These are phyloP conservation scores for Prinia subflava DNA, from an alignment of 2,113 vertebrate species.

Conservation along the genomic window DNA sequence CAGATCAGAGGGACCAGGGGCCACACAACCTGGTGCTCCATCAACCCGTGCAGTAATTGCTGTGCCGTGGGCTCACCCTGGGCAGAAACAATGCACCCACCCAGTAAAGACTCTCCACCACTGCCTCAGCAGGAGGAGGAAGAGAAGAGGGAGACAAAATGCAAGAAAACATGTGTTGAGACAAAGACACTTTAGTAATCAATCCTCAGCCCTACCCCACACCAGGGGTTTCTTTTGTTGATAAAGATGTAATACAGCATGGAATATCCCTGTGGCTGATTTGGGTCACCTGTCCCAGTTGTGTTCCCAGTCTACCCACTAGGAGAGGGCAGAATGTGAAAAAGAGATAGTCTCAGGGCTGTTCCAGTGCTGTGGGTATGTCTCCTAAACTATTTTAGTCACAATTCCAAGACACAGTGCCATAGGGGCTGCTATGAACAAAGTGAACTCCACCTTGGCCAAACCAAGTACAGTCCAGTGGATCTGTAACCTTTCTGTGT, in stretches of 20 bases:
- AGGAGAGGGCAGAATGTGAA: background rate
- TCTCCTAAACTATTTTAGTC: background rate
- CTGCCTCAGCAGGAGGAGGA: background rate
- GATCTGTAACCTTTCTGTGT: background rate
- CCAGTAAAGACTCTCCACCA: no score
- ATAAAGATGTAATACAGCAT: background rate
- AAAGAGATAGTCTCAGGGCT: background rate
- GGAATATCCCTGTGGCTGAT: background rate
- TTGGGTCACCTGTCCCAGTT: background rate
- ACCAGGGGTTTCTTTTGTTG: background rate
- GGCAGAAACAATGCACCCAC: background rate
- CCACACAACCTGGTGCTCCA: background rate
- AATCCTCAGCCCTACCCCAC: background rate
- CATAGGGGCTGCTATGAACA: background rate
- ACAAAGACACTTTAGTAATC: background rate
- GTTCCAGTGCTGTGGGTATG: background rate
- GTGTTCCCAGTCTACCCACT: background rate
- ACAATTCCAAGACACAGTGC: background rate
- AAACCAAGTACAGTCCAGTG: background rate
- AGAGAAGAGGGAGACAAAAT: background rate
- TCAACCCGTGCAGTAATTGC: background rate
- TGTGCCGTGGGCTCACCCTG: accelerated
- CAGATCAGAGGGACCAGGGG: background rate
- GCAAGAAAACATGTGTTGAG: background rate
- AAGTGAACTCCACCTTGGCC: background rate